Conservation (phyloP, 2,113 vertebrate species). For the Ornithorhynchus anatinus region DNA sequence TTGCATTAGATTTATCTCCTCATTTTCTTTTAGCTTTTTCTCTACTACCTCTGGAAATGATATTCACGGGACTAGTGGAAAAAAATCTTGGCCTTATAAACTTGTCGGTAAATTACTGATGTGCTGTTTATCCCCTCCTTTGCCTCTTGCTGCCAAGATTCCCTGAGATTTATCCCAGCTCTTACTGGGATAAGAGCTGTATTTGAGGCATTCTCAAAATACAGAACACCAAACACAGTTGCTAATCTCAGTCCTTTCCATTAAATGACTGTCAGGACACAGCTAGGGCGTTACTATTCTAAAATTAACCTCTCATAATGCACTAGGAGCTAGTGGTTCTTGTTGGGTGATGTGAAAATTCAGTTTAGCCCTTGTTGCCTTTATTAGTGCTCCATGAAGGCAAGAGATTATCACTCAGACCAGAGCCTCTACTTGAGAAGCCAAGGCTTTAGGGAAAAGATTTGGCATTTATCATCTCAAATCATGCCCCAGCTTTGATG, state of each 20-base stretch:
- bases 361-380: neutral
- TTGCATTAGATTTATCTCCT: neutral
- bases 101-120: neutral
- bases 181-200: too few species aligned
- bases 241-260: neutral
- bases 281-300: neutral
- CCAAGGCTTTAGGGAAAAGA: neutral
- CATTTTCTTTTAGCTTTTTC: neutral
- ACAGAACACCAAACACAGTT: neutral
- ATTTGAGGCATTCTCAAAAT: neutral
- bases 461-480: too few species aligned
- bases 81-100: neutral
- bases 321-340: neutral
- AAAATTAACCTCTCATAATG: neutral
- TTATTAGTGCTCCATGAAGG: neutral
- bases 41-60: neutral
- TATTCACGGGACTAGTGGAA: neutral
- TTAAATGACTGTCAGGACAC: neutral
- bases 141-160: neutral
- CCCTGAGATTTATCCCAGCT: neutral
- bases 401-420: neutral
- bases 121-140: neutral
- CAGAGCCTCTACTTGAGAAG: neutral
- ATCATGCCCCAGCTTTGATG: too few species aligned
- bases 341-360: neutral